Evolutionary conservation across 2,797 vertebrate genomes (phyloP).

Genomic region (Anisognathus igniventris): DNA sequence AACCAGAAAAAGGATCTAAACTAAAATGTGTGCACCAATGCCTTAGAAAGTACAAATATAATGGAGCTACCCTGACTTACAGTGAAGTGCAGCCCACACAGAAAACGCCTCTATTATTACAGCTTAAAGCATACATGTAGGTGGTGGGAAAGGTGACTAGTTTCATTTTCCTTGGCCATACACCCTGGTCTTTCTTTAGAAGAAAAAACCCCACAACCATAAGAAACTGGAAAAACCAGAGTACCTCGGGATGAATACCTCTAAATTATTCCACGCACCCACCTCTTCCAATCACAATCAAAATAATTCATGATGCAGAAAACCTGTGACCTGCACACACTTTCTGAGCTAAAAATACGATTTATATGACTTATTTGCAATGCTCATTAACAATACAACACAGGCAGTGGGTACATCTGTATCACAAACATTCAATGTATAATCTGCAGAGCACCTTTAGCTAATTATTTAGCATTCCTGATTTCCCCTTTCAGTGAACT

Average conservation of each 20-base stretch:
- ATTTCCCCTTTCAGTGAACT: background rate
- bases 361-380: background rate
- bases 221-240: slow-evolving; percentile 9
- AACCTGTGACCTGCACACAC: background rate
- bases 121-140: slow-evolving; percentile 5
- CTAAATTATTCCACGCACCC: slow-evolving; percentile 10
- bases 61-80: background rate
- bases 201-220: background rate
- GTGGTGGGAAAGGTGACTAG: slow-evolving; percentile 21
- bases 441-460: background rate
- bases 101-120: slow-evolving; percentile 6
- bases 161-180: slow-evolving; percentile 33
- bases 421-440: background rate
- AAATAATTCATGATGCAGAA: slow-evolving; percentile 19
- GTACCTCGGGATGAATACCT: background rate
- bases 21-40: background rate
- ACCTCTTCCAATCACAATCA: slow-evolving; percentile 2
- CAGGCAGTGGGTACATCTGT: background rate
- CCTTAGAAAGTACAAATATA: background rate
- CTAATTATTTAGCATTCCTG: background rate
- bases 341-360: slow-evolving; percentile 1
- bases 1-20: background rate
- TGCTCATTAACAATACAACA: slow-evolving; percentile 1
- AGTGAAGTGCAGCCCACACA: slow-evolving; percentile 2
- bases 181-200: background rate